Evolutionary conservation across 2,888 invertebrate genomes (phyloP).

Genomic region (Linnaemya tessellans): DNA sequence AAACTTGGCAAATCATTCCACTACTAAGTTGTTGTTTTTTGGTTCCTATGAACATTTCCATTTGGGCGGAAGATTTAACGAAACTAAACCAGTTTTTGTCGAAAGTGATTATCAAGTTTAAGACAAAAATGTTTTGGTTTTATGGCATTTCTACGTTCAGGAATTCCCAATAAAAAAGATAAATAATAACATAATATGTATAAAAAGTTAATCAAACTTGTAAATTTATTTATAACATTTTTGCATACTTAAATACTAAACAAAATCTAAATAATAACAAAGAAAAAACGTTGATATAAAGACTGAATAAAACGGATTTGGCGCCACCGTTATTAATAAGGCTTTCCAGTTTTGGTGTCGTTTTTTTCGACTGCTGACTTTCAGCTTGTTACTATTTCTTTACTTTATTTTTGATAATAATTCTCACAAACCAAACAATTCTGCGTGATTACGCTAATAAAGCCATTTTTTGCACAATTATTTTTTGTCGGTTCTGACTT

Average conservation of each 20-base stretch:
- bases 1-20: not conserved
- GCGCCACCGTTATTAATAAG: slow-evolving; percentile 45
- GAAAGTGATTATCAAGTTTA: not conserved
- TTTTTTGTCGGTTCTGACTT: not conserved
- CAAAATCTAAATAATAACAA: slow-evolving; percentile 19
- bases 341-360: slow-evolving; percentile 38
- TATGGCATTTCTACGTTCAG: slow-evolving; percentile 14
- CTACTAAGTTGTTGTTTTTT: not conserved
- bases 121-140: slow-evolving; percentile 7
- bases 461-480: not conserved
- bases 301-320: not conserved
- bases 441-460: not conserved
- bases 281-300: not conserved
- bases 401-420: not conserved
- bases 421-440: not conserved
- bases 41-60: not conserved
- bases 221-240: slow-evolving; percentile 28
- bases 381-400: not conserved
- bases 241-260: slow-evolving; percentile 3
- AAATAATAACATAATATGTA: slow-evolving; percentile 25
- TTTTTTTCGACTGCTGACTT: slow-evolving; percentile 6
- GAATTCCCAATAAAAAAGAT: not conserved
- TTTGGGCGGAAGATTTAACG: not conserved
- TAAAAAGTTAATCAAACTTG: slow-evolving; percentile 8
- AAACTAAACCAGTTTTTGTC: not conserved